phyloP scores from a whole-genome alignment of 2,113 vertebrate genomes.

The Nannospalax galili region DNA sequence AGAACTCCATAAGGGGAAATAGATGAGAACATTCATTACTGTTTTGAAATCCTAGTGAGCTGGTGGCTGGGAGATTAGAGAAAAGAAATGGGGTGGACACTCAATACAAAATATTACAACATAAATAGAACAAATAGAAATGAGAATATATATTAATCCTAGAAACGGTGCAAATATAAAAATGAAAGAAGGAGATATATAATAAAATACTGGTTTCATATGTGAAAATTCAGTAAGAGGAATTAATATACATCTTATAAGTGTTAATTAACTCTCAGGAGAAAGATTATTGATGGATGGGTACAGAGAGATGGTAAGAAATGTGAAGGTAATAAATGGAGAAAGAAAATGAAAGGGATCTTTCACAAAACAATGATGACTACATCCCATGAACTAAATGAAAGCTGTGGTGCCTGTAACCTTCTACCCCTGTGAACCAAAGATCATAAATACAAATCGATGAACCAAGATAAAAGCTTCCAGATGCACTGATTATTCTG shows the following conservation, averaged over 20 bases:
- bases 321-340: constrained; percentile 8
- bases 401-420: not conserved
- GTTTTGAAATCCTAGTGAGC: not conserved
- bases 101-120: not conserved
- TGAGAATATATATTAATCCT: not conserved
- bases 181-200: not conserved
- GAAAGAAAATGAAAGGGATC: not conserved
- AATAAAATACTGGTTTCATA: not conserved
- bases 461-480: not conserved
- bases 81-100: not conserved
- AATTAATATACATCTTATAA: not conserved
- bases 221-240: constrained; percentile 20
- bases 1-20: constrained; percentile 3
- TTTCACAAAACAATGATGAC: not conserved
- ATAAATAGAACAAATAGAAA: not conserved
- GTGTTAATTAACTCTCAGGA: not conserved
- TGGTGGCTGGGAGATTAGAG: not conserved
- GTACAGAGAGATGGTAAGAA: not conserved
- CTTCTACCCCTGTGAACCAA: not conserved
- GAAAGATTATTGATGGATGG: not conserved
- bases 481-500: not conserved
- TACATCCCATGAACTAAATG: not conserved
- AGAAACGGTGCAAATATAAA: constrained; percentile 22
- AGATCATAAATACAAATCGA: constrained; percentile 4
- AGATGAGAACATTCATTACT: not conserved